Percentiles rank a stretch among this genome's conserved stretches.
These are phyloP conservation scores for Guaruba guarouba DNA, from an alignment of 2,113 vertebrate genomes.

Conservation along the genomic window DNA sequence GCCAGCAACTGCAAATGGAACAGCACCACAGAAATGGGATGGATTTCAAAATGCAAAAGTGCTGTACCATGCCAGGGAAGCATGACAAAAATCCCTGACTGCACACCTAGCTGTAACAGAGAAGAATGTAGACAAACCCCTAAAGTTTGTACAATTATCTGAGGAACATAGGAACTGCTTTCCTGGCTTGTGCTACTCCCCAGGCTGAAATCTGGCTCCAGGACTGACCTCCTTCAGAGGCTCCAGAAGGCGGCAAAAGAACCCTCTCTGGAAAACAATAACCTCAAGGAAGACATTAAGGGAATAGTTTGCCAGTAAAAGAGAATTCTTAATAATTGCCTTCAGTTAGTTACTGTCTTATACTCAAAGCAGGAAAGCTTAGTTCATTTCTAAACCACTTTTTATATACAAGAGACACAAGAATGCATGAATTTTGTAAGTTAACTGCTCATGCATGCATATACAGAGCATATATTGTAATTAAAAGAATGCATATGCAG, in stretches of 20 bases:
- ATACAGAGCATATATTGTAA: background rate
- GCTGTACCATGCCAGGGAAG: background rate
- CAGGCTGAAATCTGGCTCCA: background rate
- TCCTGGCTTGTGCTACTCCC: background rate
- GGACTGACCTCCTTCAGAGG: background rate
- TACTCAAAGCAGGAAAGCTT: background rate
- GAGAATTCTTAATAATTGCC: background rate
- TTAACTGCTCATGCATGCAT: background rate
- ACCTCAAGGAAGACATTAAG: background rate
- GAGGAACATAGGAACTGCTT: background rate
- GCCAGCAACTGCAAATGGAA: constrained; percentile 9
- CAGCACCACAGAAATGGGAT: background rate
- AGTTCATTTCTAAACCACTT: background rate
- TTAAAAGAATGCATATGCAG: background rate
- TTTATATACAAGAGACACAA: background rate
- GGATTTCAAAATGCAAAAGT: background rate
- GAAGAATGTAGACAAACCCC: constrained; percentile 13
- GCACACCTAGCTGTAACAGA: constrained; percentile 6
- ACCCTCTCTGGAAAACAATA: background rate
- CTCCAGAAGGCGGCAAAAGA: background rate
- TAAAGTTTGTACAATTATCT: background rate
- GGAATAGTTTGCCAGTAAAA: background rate
- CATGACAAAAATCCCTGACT: constrained; percentile 6
- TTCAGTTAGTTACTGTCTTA: background rate
- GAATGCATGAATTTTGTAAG: background rate